phyloP scores from a whole-genome alignment of 2,888 invertebrate species.

The Clusia tigrina region DNA sequence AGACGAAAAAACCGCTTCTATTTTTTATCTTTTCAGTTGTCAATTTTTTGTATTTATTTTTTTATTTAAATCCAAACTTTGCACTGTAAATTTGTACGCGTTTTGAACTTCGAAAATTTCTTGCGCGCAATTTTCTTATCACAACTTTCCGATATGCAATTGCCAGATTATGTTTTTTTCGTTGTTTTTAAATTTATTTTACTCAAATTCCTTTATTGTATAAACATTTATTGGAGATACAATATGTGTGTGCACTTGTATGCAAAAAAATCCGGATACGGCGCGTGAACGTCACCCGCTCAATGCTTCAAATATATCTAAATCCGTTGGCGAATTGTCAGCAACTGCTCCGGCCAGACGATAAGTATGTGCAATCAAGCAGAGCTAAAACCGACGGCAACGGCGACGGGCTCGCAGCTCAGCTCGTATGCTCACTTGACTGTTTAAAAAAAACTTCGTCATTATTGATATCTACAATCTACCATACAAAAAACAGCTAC shows the following conservation, averaged over 20 bases:
- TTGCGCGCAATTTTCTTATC: conserved; percentile 1
- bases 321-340: conserved; percentile 50
- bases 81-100: too few relatives aligned
- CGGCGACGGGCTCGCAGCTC: background rate
- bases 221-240: conserved; percentile 24
- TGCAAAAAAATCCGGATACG: conserved; percentile 16
- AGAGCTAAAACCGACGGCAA: background rate
- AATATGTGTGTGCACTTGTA: background rate
- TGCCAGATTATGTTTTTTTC: background rate
- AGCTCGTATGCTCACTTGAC: background rate
- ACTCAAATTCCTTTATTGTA: background rate
- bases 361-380: background rate
- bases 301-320: too few relatives aligned
- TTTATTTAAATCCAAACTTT: background rate
- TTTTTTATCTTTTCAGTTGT: background rate
- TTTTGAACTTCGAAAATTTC: too few relatives aligned
- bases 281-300: too few relatives aligned
- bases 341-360: conserved; percentile 43
- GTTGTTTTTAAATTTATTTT: conserved; percentile 11
- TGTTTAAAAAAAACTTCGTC: background rate
- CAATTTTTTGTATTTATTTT: background rate
- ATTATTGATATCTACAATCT: background rate
- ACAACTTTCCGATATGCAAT: conserved; percentile 10
- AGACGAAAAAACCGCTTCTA: background rate
- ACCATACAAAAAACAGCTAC: conserved; percentile 21